Evolutionary conservation across 2,113 vertebrate genomes (phyloP), one percentile per base, ranked within the genome.

Genomic region (Spheniscus mendiculus): DNA sequence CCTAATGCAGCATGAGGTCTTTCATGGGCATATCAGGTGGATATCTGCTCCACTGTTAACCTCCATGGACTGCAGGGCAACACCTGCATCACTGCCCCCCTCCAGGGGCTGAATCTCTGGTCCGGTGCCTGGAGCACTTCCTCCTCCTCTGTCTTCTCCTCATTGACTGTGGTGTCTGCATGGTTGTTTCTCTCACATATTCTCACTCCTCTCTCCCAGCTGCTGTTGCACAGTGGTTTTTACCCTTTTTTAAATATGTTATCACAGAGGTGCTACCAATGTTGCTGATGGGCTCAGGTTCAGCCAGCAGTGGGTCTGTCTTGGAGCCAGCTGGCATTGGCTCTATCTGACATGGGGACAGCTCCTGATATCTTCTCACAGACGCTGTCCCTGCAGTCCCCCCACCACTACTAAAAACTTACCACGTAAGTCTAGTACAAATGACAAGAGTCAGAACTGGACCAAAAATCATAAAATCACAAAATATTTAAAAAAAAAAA

Each of bases 261-360:
- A 25, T 40, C 6, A 50, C 11, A 50, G 56, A 26, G 25, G 10
- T 0, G 0, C 10, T 47, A 40, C 58, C 4, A 27, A 4, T 7
- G 5, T 11, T 42, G 8, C 14, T 63, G 36, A 10, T 27, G 20
- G 47, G 38, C 20, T 79, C 12, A 12, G 32, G 9, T 34, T 34
- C 44, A 49, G 42, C 27, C n/a, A 80, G 52, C 0, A 0, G 8
- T 0, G 4, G 15, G 10, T 26, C 23, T 6, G 2, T 38, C 34
- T 72, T 59, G 23, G 14, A 52, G 27, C 20, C 1, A 0, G 17
- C 20, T 90, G 56, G 15, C 17, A 52, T 12, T 63, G 23, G 20
- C 6, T 81, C 19, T 12, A 45, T 44, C 15, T 40, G 83, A 69
- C 19, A 17, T 18, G 10, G 30, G 34, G 20, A 45, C 53, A 70